Percentiles rank a stretch among this genome's conserved stretches.
phyloP scores from a whole-genome alignment of 1,140 invertebrate species.

The Onthophagus taurus region DNA sequence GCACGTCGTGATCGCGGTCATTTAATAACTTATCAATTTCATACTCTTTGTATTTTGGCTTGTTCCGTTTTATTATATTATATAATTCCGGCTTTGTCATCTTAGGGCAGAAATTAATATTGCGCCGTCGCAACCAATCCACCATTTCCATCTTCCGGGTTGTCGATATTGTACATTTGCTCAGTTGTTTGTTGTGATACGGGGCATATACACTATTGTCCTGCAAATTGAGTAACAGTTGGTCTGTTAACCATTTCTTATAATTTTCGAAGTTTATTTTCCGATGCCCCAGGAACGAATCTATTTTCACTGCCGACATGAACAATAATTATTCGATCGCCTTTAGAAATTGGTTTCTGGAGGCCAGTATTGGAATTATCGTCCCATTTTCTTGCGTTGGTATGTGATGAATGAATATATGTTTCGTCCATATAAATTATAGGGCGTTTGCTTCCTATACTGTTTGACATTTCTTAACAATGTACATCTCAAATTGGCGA shows the following conservation, averaged over 20 bases:
- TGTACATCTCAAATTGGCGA: not conserved
- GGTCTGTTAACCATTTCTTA: constrained; percentile 23
- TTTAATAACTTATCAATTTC: constrained; percentile 14
- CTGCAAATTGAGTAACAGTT: constrained; percentile 22
- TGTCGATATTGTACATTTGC: constrained; percentile 21
- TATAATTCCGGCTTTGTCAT: constrained; percentile 11
- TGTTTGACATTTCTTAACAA: constrained; percentile 4
- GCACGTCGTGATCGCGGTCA: constrained; percentile 14
- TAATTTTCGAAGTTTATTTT: constrained; percentile 25
- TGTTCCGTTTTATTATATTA: constrained; percentile 10
- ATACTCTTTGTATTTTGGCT: not conserved
- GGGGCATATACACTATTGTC: constrained; percentile 10
- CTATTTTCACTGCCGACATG: constrained; percentile 22
- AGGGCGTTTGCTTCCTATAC: constrained; percentile 4
- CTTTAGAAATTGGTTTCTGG: constrained; percentile 2
- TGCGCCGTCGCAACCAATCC: constrained; percentile 24
- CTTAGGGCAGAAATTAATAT: constrained; percentile 2
- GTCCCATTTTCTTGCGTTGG: constrained; percentile 5
- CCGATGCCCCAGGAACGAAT: constrained; percentile 22
- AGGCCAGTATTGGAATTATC: constrained; percentile 2
- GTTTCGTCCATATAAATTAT: too few species aligned
- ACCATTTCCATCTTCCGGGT: constrained; percentile 24
- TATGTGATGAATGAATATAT: constrained; percentile 11
- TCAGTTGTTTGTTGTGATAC: constrained; percentile 6
- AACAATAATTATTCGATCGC: constrained; percentile 22